Conservation (phyloP, 2,888 invertebrate genomes). For the Andrena minutula region DNA sequence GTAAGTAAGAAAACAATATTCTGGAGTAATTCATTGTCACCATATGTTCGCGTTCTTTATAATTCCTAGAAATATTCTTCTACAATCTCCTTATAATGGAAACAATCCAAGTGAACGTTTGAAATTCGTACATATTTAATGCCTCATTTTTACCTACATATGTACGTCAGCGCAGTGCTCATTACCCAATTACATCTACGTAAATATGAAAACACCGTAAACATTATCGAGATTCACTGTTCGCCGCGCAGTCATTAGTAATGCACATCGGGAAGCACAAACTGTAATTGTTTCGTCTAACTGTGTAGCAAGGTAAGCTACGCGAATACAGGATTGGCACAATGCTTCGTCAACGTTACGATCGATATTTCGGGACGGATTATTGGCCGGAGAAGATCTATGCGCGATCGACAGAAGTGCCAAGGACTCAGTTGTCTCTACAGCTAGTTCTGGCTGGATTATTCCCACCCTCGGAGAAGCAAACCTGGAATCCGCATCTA, state of each 20-base stretch:
- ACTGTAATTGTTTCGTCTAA: conserved; percentile 36
- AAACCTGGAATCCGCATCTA: conserved; percentile 84
- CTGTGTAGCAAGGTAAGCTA: conserved; percentile 78
- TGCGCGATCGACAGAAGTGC: conserved; percentile 85
- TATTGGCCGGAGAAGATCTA: conserved; percentile 80
- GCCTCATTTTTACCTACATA: neutral
- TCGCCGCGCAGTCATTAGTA: neutral
- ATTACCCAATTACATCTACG: neutral
- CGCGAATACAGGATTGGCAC: conserved; percentile 81
- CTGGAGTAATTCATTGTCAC: neutral
- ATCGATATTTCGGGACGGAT: conserved; percentile 77
- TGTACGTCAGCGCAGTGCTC: neutral
- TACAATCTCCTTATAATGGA: neutral
- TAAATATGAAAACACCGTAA: neutral
- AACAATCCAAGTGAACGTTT: neutral
- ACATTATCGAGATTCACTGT: neutral
- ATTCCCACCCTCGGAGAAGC: conserved; percentile 84
- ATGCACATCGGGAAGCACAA: neutral
- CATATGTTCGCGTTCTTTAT: neutral
- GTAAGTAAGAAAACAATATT: conserved; percentile 78
- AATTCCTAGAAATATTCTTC: neutral
- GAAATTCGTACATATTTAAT: neutral
- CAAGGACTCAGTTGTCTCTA: conserved; percentile 87
- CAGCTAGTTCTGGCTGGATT: conserved; percentile 86
- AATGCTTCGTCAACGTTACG: conserved; percentile 79